These are phyloP conservation scores for Sciaenops ocellatus DNA, from an alignment of 2,797 vertebrate genomes.

Conservation along the genomic window DNA sequence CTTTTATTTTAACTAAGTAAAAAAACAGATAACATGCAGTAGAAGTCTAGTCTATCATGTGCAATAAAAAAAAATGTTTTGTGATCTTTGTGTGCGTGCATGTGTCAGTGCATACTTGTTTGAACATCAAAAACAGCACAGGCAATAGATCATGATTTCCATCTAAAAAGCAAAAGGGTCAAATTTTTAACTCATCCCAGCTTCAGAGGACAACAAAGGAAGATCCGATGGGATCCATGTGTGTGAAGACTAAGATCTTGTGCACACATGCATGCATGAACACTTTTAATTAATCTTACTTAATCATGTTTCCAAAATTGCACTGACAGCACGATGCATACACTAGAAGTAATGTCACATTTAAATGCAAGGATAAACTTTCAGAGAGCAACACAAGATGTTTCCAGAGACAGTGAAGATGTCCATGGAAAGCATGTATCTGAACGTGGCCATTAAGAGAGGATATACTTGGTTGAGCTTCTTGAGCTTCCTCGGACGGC, in stretches of 20 bases:
- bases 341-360: background rate
- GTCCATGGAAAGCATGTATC: background rate
- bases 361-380: background rate
- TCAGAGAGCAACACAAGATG: background rate
- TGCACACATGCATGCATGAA: background rate
- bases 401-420: background rate
- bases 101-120: conserved; percentile 36
- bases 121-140: conserved; percentile 59
- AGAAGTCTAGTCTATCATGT: conserved; percentile 2
- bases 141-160: conserved; percentile 61
- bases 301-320: conserved; percentile 9
- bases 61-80: background rate
- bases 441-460: background rate
- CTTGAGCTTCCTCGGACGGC: background rate
- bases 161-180: conserved; percentile 52
- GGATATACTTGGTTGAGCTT: background rate
- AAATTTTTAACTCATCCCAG: conserved; percentile 68
- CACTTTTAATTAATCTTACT: background rate
- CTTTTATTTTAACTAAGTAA: background rate
- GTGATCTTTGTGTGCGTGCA: background rate
- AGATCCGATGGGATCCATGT: conserved; percentile 65
- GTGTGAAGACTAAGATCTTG: conserved; percentile 53
- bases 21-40: conserved; percentile 3
- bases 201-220: conserved; percentile 50
- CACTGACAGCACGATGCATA: background rate